These are phyloP conservation scores for Melanotaenia trifasciata DNA, from an alignment of 2,797 vertebrate species.

Conservation along the genomic window DNA sequence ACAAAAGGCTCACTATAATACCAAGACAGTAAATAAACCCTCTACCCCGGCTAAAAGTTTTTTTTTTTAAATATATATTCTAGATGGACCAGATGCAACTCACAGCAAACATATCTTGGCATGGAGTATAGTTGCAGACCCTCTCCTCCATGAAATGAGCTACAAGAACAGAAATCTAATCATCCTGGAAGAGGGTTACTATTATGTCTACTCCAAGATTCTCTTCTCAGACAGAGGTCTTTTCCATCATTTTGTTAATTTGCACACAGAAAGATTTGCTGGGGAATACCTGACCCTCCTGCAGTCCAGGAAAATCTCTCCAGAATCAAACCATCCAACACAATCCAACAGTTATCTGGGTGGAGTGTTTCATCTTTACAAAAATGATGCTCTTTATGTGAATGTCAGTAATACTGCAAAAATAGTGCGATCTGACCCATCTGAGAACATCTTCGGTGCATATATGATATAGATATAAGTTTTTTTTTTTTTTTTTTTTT, in stretches of 20 bases:
- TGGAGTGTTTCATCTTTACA: conserved; percentile 75
- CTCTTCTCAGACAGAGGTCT: neutral
- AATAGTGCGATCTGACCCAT: conserved; percentile 17
- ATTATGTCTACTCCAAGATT: conserved; percentile 82
- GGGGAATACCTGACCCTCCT: conserved; percentile 56
- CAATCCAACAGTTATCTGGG: conserved; percentile 77
- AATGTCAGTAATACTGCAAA: conserved; percentile 52
- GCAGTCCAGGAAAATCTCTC: conserved; percentile 42
- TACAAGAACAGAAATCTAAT: conserved; percentile 62
- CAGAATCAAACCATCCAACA: fast-evolving
- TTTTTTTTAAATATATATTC: neutral
- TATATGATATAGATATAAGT: conserved; percentile 75
- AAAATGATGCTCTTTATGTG: conserved; percentile 74
- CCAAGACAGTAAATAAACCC: neutral
- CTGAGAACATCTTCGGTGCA: conserved; percentile 79
- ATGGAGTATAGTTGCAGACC: conserved; percentile 54
- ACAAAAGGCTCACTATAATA: neutral
- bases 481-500: no score
- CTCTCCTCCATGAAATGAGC: conserved; percentile 60
- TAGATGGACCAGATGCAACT: conserved; percentile 44
- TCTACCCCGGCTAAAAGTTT: neutral
- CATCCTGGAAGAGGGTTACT: conserved; percentile 75
- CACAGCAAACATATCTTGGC: conserved; percentile 36
- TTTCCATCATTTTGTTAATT: conserved; percentile 68
- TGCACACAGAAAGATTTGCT: conserved; percentile 6